Evolutionary conservation across 2,113 vertebrate genomes (phyloP).

Genomic region (Tupaia tana): DNA sequence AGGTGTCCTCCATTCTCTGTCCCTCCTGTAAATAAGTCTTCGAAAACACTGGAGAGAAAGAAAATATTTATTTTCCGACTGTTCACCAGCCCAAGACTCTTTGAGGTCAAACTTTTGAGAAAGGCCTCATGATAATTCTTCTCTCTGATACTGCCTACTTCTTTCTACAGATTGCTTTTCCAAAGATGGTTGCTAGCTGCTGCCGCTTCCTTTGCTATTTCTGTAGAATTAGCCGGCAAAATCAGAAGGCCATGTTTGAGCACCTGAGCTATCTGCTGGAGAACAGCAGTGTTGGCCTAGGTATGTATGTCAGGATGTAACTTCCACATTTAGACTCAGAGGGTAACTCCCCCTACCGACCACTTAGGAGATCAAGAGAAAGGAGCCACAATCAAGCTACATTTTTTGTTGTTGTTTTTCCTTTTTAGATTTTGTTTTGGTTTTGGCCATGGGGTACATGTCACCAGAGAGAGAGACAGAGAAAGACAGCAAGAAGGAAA

Average conservation of each 20-base stretch:
- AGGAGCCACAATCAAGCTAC: not conserved
- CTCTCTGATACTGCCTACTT: conserved; percentile 69
- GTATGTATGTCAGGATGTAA: conserved; percentile 87
- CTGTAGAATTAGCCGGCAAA: conserved; percentile 98
- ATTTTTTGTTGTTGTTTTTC: too few species aligned
- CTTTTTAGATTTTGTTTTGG: too few species aligned
- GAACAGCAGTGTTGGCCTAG: conserved; percentile 97
- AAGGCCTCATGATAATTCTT: not conserved
- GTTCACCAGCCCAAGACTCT: not conserved
- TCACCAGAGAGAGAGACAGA: too few species aligned
- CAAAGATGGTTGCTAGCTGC: conserved; percentile 99
- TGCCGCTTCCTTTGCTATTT: conserved; percentile 99
- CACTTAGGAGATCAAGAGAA: not conserved
- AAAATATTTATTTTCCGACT: conserved; percentile 31
- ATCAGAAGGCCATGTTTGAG: conserved; percentile 99
- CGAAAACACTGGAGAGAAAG: conserved; percentile 30
- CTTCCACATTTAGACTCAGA: not conserved
- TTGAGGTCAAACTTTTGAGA: not conserved
- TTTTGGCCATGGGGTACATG: too few species aligned
- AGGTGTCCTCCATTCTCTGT: not conserved
- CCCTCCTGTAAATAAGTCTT: not conserved
- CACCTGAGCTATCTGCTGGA: conserved; percentile 98
- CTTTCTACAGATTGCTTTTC: conserved; percentile 93
- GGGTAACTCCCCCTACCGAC: not conserved
- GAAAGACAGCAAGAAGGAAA: too few species aligned